These are phyloP conservation scores for Aporophyla lueneburgensis DNA, from an alignment of 2,888 invertebrate genomes.

Conservation along the genomic window DNA sequence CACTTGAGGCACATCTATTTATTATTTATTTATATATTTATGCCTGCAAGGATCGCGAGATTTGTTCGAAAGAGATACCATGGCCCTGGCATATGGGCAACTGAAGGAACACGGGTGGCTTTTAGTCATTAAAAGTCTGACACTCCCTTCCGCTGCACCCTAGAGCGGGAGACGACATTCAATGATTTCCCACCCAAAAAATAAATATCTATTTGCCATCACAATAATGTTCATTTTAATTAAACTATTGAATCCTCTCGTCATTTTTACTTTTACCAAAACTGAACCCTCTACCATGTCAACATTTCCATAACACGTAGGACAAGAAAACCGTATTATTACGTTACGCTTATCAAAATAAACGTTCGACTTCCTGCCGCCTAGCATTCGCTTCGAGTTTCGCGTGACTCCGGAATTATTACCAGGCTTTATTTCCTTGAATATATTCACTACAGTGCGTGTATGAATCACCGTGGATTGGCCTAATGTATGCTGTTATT, in stretches of 20 bases:
- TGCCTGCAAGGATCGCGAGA: no score
- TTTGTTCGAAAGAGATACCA: no score
- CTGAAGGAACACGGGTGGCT: no score
- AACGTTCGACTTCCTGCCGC: conserved; percentile 67
- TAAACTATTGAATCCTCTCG: neutral
- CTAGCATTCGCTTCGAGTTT: conserved; percentile 65
- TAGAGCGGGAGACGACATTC: no score
- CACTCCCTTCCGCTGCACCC: no score
- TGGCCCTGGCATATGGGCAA: no score
- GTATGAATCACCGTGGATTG: conserved; percentile 59
- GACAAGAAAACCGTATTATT: conserved; percentile 63
- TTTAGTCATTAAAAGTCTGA: no score
- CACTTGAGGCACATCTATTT: no score
- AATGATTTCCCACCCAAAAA: no score
- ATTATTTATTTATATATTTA: no score
- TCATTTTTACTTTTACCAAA: neutral
- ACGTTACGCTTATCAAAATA: conserved; percentile 69
- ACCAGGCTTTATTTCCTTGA: conserved; percentile 65
- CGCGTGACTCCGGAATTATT: conserved; percentile 73
- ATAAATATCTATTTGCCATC: neutral
- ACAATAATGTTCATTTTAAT: neutral
- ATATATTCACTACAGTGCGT: conserved; percentile 65
- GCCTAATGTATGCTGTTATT: conserved; percentile 60
- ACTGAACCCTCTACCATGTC: neutral
- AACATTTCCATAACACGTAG: conserved; percentile 45